A percentile compares a stretch with the other conserved stretches of the same genome.
Evolutionary conservation across 2,888 invertebrate genomes (phyloP).

Genomic region (Creontiades dilutus): DNA sequence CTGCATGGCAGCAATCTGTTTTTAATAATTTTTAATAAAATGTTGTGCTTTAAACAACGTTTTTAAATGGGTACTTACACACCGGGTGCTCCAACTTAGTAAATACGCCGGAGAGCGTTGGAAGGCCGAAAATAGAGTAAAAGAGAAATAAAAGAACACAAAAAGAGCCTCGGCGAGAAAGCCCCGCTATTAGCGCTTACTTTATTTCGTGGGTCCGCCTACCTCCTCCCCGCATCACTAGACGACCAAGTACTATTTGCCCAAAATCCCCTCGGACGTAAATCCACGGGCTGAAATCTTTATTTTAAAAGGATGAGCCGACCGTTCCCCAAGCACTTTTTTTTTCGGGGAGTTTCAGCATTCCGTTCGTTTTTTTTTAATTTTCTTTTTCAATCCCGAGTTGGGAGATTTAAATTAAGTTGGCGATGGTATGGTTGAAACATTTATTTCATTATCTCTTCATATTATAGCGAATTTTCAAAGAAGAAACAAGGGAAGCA

Average conservation of each 20-base stretch:
- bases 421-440: neutral
- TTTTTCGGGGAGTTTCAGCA: neutral
- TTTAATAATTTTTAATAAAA: no score
- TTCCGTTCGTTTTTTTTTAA: neutral
- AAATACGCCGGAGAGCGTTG: no score
- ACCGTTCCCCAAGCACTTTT: neutral
- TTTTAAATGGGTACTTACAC: no score
- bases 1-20: no score
- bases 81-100: no score
- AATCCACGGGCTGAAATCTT: slow-evolving; percentile 4
- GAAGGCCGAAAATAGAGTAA: no score
- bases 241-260: neutral
- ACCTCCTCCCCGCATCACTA: neutral
- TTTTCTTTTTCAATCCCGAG: neutral
- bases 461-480: neutral
- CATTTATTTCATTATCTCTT: neutral
- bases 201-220: neutral
- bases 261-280: neutral
- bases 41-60: no score
- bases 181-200: neutral
- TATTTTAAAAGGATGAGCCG: slow-evolving; percentile 24
- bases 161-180: neutral
- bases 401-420: neutral
- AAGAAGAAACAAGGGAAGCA: no score
- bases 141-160: neutral